Evolutionary conservation across 2,888 invertebrate genomes (phyloP), one percentile per base, ranked within the genome.

Genomic region (Rhopalosiphum nymphaeae): DNA sequence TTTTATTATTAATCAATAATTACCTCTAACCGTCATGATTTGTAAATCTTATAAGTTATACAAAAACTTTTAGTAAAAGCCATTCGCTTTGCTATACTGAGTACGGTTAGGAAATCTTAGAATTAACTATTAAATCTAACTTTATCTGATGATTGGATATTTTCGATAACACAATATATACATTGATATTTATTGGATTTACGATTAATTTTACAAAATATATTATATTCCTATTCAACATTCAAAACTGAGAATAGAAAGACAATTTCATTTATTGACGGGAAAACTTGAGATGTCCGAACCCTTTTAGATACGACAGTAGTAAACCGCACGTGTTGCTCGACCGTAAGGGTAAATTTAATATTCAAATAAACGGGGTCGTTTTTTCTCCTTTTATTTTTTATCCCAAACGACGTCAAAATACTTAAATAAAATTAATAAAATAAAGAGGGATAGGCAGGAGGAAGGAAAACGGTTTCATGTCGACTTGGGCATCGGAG

Each of bases 291-390:
- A 36, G 36, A 84, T 46, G 93, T 84, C 93, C 93, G 89, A 93
- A 90, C 93, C 93, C 93, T 93, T 93, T 78, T 90, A 1, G 89
- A 90, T 25, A n/a, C 90, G 89, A 93, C 93, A 85, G 85, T 90
- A 90, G 93, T 93, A 93, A 93, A 93, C 93, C 93, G 93, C 93
- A 93, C 93, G 90, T 93, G 93, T 93, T 93, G 93, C 93, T 89
- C 93, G 89, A 85, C 93, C 93, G 85, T 93, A 90, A 93, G 93
- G 93, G 93, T 49, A 90, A 93, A 86, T 87, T 53, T 91, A 86
- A 94, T 94, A 91, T 94, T 94, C 94, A 94, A 94, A 94, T 94
- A 94, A 91, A 94, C 91, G 67, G 67, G 94, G 91, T 86, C 57
- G 86, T 90, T 87, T 94, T 94, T 88, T 42, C 21, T 42, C 42